Base-by-base conservation (phyloP, 92 coral and sea anemone species). In the Hydrozoanthus gracilis region DNA sequence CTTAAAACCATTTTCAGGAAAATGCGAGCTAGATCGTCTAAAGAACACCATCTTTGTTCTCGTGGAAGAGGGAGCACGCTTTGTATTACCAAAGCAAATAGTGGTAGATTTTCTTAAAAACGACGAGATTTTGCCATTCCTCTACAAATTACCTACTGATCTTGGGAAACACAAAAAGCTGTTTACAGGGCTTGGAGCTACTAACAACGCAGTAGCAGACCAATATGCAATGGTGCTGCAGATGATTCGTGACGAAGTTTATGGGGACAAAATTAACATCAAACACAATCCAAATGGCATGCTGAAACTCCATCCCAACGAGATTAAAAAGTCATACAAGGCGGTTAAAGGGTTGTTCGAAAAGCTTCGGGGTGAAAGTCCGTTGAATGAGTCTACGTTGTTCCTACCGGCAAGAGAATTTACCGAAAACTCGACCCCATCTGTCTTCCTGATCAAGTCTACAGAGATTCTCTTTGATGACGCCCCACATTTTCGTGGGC, bases 141-240 rank as follows among this genome's bases (percentile, higher is more conserved):
- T 95, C 35, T 95, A 91, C 92, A 83, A 67, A 48, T 18, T 89
- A 8, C 98, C 98, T 5, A 18, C 71, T 2, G 77, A 91, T 50
- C 51, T 93, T 10, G 77, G 88, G 5, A 11, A 15, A 44, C 89
- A 86, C 27, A 6, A 12, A 5, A 4, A 2, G 9, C 18, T 95
- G 11, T 93, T 95, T 78, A 44, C 65, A 55, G 56, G 51, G 48
- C 92, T 95, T 58, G 98, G 96, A 4, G 82, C 92, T 27, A 75
- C 91, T 10, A 66, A 45, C 7, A 73, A 82, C 4, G 94, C 86
- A 8, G 91, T 80, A 6, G 69, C 93, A 1, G 87, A 18, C 44
- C 98, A 95, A 72, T 93, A 87, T 35, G 94, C 93, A 18, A 61
- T 82, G 92, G 93, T 94, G 4, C 77, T 94, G 4, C 61, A 73